Percentiles rank a stretch among this genome's conserved stretches.
Conservation (phyloP, 2,888 invertebrate genomes). For the Hofmannophila pseudospretella region DNA sequence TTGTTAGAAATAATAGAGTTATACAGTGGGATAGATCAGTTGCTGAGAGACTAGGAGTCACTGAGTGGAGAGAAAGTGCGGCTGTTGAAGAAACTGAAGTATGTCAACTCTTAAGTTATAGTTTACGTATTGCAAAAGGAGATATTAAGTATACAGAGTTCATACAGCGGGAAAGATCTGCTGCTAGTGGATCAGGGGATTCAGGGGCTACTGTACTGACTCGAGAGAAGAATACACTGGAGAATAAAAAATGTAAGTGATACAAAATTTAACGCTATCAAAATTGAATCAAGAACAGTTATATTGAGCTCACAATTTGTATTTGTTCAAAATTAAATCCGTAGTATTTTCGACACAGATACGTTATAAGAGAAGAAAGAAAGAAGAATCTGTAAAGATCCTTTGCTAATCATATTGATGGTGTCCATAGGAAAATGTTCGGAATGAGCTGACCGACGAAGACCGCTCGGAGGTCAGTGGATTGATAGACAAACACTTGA, state of each 20-base stretch:
- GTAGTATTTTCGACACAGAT: too few relatives aligned
- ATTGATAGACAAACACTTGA: neutral
- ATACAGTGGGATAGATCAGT: slow-evolving; percentile 41
- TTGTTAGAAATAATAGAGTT: neutral
- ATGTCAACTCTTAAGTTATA: slow-evolving; percentile 85
- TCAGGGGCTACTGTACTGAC: too few relatives aligned
- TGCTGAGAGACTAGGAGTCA: slow-evolving; percentile 92
- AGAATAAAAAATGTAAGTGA: too few relatives aligned
- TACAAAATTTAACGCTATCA: too few relatives aligned
- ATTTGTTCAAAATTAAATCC: too few relatives aligned
- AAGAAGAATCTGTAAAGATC: too few relatives aligned
- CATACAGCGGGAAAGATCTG: slow-evolving; percentile 85
- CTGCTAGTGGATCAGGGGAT: slow-evolving; percentile 94
- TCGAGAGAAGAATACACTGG: slow-evolving; percentile 93
- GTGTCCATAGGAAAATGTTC: slow-evolving; percentile 58
- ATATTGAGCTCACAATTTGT: too few relatives aligned
- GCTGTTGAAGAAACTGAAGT: slow-evolving; percentile 90
- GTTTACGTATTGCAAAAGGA: neutral
- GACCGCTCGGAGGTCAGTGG: slow-evolving; percentile 38
- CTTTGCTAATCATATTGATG: slow-evolving; percentile 12
- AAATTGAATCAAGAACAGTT: too few relatives aligned
- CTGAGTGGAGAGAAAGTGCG: slow-evolving; percentile 94
- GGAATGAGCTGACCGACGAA: slow-evolving; percentile 50
- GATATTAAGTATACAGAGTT: too few relatives aligned
- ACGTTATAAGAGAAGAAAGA: too few relatives aligned